Evolutionary conservation across 2,797 vertebrate genomes (phyloP).

Genomic region (Gastrophryne carolinensis): DNA sequence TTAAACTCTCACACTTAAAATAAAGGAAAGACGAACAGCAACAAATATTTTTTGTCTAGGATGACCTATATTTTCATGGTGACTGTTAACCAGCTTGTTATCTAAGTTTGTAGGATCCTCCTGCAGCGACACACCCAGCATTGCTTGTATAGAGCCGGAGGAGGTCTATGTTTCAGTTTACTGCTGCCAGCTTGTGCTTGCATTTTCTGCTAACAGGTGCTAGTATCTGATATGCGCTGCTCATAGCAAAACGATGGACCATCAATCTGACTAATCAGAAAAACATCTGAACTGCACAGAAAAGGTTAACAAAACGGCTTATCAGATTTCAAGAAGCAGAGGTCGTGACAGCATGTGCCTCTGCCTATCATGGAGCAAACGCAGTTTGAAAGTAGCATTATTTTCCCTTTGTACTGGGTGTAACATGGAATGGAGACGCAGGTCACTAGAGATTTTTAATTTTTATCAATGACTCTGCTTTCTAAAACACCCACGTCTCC

Average conservation of each 20-base stretch:
- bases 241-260: conserved; percentile 36
- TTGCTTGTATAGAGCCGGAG: neutral
- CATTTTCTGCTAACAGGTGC: conserved; percentile 45
- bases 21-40: neutral
- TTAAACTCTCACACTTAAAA: neutral
- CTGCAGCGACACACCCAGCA: too few relatives aligned
- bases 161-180: conserved; percentile 22
- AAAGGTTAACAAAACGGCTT: conserved; percentile 49
- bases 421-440: neutral
- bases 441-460: too few relatives aligned
- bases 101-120: neutral
- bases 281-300: conserved; percentile 49
- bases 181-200: conserved; percentile 35
- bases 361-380: conserved; percentile 21
- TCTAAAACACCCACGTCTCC: too few relatives aligned
- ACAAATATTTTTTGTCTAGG: too few relatives aligned
- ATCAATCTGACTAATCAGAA: conserved; percentile 51
- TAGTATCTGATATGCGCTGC: conserved; percentile 44
- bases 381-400: neutral
- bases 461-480: too few relatives aligned
- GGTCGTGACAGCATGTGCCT: conserved; percentile 35
- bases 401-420: neutral
- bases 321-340: conserved; percentile 33
- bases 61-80: neutral
- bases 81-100: neutral